Percentiles rank a stretch among this genome's conserved stretches.
These are phyloP conservation scores for Hippolais icterina DNA, from an alignment of 2,113 vertebrate genomes.

Conservation along the genomic window DNA sequence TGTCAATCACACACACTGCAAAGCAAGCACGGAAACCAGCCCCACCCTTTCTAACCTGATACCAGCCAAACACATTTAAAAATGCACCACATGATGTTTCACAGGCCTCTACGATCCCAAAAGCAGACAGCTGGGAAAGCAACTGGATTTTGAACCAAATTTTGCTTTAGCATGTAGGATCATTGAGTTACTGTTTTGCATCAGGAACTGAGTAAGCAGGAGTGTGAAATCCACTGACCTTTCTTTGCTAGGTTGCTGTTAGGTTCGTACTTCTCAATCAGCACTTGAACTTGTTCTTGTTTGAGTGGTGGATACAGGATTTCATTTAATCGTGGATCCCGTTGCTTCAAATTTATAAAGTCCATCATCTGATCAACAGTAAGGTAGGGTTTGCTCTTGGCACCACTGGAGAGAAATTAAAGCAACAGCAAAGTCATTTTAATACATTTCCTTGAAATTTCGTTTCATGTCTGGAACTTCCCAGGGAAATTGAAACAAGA, in stretches of 20 bases:
- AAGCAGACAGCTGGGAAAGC: neutral
- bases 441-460: neutral
- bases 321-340: slow-evolving; percentile 95
- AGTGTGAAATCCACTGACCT: slow-evolving; percentile 79
- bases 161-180: neutral
- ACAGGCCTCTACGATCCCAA: neutral
- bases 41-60: neutral
- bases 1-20: neutral
- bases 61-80: neutral
- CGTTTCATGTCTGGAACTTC: neutral
- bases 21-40: neutral
- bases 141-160: neutral
- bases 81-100: neutral
- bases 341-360: slow-evolving; percentile 93
- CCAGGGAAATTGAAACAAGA: neutral
- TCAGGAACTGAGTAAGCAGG: neutral
- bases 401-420: slow-evolving; percentile 78
- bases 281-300: slow-evolving; percentile 91
- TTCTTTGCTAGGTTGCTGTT: slow-evolving; percentile 83
- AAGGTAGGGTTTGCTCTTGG: slow-evolving; percentile 91
- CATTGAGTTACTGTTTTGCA: neutral
- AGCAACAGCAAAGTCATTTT: neutral
- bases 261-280: slow-evolving; percentile 97
- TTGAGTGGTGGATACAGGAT: slow-evolving; percentile 96
- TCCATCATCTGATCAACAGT: slow-evolving; percentile 96